Percentiles rank a stretch among this genome's conserved stretches.
Conservation (phyloP, 2,797 vertebrate species). For the Denticeps clupeoides region DNA sequence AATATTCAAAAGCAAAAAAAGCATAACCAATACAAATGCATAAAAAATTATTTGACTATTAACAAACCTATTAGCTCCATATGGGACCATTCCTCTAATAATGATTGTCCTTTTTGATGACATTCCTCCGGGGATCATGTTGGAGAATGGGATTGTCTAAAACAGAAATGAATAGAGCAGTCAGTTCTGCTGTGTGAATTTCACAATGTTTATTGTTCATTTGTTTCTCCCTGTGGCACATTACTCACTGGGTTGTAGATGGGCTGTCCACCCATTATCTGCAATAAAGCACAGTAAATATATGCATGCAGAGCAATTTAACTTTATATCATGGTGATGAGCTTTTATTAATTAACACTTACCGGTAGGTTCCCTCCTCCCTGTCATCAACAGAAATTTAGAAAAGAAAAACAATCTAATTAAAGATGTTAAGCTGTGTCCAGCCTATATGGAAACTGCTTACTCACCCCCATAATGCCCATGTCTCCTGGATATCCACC, state of each 20-base stretch:
- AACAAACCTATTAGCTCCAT: constrained; percentile 39
- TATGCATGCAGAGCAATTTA: background rate
- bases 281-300: background rate
- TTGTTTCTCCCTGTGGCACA: background rate
- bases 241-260: constrained; percentile 64
- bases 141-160: constrained; percentile 57
- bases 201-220: background rate
- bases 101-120: constrained; percentile 60
- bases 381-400: constrained; percentile 18
- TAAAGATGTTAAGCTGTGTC: no score
- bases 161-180: background rate
- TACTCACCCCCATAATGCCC: no score
- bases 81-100: constrained; percentile 59
- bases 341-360: constrained; percentile 14
- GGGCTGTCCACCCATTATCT: constrained; percentile 55
- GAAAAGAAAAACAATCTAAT: no score
- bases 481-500: no score
- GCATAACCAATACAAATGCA: background rate
- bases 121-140: constrained; percentile 61
- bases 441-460: no score
- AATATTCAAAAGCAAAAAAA: background rate
- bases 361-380: constrained; percentile 48
- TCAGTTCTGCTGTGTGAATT: background rate
- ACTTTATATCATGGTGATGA: no score
- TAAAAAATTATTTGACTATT: background rate